Percentiles rank a stretch among this genome's conserved stretches.
phyloP scores from a whole-genome alignment of 2,888 invertebrate species.

The Drosophila siamana region DNA sequence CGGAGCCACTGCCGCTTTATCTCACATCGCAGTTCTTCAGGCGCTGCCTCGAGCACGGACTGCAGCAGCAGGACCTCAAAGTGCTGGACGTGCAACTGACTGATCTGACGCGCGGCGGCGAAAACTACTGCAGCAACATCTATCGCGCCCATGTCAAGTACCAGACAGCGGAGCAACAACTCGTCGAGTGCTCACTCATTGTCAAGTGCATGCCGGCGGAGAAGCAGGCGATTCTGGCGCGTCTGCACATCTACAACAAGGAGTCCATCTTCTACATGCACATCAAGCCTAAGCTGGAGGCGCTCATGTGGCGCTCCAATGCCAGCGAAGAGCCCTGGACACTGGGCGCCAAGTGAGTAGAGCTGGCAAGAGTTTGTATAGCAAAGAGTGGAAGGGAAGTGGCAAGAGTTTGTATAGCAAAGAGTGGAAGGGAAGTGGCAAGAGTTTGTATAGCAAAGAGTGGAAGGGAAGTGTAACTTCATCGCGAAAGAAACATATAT shows the following conservation, averaged over 20 bases:
- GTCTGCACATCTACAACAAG: constrained; percentile 85
- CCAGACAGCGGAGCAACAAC: constrained; percentile 43
- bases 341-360: constrained; percentile 79
- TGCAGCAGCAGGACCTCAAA: constrained; percentile 72
- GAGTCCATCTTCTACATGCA: constrained; percentile 85
- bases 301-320: constrained; percentile 83
- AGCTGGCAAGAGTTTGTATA: rapidly evolving
- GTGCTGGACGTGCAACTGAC: constrained; percentile 69
- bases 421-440: too few relatives aligned
- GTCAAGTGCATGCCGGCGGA: constrained; percentile 82
- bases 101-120: constrained; percentile 79
- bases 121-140: constrained; percentile 84
- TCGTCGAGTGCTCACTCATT: constrained; percentile 63
- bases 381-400: too few relatives aligned
- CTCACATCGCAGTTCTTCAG: constrained; percentile 77
- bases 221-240: constrained; percentile 85
- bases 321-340: constrained; percentile 75
- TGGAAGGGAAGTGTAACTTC: too few relatives aligned
- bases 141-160: constrained; percentile 77
- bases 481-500: too few relatives aligned
- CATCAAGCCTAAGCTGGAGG: constrained; percentile 85
- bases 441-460: too few relatives aligned
- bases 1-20: constrained; percentile 60
- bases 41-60: constrained; percentile 76
- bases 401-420: too few relatives aligned